These are phyloP conservation scores for Hemicordylus capensis DNA, from an alignment of 2,113 vertebrate genomes.

Conservation along the genomic window DNA sequence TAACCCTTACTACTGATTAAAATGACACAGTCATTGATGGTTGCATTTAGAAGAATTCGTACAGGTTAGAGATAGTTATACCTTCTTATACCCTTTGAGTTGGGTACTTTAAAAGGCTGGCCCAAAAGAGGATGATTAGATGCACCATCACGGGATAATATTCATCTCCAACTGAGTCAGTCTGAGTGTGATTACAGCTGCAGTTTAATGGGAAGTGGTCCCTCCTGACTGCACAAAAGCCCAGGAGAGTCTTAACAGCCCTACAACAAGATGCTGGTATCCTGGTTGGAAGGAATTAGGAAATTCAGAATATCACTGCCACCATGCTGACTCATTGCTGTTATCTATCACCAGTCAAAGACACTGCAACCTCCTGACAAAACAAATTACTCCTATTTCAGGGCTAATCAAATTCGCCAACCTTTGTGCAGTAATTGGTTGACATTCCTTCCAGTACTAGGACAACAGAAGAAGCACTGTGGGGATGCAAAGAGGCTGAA, in stretches of 20 bases:
- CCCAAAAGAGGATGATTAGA: neutral
- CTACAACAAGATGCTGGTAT: neutral
- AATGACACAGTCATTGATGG: neutral
- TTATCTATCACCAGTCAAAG: neutral
- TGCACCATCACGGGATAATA: neutral
- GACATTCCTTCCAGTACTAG: too few relatives aligned
- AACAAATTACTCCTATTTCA: neutral
- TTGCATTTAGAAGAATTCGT: neutral
- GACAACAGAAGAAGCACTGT: too few relatives aligned
- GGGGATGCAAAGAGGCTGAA: too few relatives aligned
- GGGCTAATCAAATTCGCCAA: neutral
- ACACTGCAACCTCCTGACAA: neutral
- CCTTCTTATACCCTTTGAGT: neutral
- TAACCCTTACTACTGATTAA: neutral
- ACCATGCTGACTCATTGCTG: neutral
- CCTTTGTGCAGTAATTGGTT: neutral
- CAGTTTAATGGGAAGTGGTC: conserved; percentile 1
- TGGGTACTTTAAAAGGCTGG: conserved; percentile 28
- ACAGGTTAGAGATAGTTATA: neutral
- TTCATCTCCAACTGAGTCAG: neutral
- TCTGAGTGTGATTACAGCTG: neutral
- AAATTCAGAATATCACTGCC: neutral
- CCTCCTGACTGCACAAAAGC: neutral
- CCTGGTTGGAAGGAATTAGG: neutral
- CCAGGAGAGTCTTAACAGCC: neutral